Percentiles rank a stretch among this genome's conserved stretches.
These are phyloP conservation scores for Cervus canadensis DNA, from an alignment of 2,113 vertebrate genomes.

Conservation along the genomic window DNA sequence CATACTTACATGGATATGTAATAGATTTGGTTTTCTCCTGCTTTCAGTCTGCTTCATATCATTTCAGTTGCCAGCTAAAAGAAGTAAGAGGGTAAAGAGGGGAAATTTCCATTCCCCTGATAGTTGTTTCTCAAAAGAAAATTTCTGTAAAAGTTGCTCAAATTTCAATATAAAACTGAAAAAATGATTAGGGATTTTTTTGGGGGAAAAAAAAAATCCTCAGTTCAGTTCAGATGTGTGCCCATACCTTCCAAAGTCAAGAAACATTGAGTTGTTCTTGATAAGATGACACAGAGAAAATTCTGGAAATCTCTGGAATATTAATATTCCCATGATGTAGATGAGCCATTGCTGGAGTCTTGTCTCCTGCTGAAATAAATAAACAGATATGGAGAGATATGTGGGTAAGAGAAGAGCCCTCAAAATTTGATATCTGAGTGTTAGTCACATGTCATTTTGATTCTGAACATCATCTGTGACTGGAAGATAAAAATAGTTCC, in stretches of 20 bases:
- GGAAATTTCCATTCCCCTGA: background rate
- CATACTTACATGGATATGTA: background rate
- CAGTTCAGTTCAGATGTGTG: background rate
- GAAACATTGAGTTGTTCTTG: background rate
- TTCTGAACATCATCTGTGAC: slow-evolving; percentile 23
- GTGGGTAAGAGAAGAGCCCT: background rate
- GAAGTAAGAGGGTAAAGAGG: background rate
- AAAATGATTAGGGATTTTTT: slow-evolving; percentile 4
- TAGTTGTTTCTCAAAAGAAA: background rate
- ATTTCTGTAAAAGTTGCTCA: slow-evolving; percentile 6
- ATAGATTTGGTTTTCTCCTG: background rate
- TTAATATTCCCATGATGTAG: background rate
- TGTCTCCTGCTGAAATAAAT: background rate
- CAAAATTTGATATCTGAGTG: background rate
- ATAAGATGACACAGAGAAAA: background rate
- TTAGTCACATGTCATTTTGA: slow-evolving; percentile 34
- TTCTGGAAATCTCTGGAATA: slow-evolving; percentile 27
- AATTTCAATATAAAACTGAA: background rate
- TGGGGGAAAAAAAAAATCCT: background rate
- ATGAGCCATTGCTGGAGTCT: background rate
- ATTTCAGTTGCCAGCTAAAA: background rate
- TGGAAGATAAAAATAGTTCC: slow-evolving; percentile 49
- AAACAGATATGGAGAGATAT: background rate
- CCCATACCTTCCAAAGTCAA: background rate
- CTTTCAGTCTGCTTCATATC: background rate